Evolutionary conservation across 1,140 invertebrate species (phyloP), one percentile per base, ranked within the genome.

Genomic region (Bombus consobrinus): DNA sequence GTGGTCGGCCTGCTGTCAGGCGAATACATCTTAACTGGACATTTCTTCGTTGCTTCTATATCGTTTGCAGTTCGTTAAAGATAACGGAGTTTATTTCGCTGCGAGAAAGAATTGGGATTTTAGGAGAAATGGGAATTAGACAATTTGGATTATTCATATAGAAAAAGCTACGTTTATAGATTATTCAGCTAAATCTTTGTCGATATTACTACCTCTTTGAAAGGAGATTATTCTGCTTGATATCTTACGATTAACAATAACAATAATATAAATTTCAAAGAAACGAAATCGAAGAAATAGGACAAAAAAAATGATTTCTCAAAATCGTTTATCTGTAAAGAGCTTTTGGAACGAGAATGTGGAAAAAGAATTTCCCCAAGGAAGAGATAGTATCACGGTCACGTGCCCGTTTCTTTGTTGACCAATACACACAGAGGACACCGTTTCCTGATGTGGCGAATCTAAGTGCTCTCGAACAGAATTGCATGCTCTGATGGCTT

Each of bases 401-500:
- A 53, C 77, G 68, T 39, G 68, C 39, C 39, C 34, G 37, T 73
- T 85, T 85, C 68, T 80, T 43, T 41, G n/a, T 69, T 57, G 34
- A 72, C 41, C 62, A 32, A 18, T 37, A 18, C 64, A n/a, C 5
- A 15, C 66, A 53, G n/a, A 39, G 68, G 68, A 84, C 72, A 77
- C 73, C 81, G 76, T 39, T 84, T 62, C 59, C 47, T 89, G 72
- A 68, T 47, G 76, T 87, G 72, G 88, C 88, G 89, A 79, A 43
- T 88, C 82, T 90, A 87, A 90, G 39, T 71, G 71, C 59, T 59
- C 59, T 71, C 66, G 43, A 82, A 79, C 37, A 78, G 77, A 62
- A 37, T 39, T 86, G 53, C 83, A 90, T 76, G 89, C 88, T 89
- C 85, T 79, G 89, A 69, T 88, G 86, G 64, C 59, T 79, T 72